Evolutionary conservation across 1,140 invertebrate genomes (phyloP), one percentile per base, ranked within the genome.

Genomic region (Dendroctonus ponderosae): DNA sequence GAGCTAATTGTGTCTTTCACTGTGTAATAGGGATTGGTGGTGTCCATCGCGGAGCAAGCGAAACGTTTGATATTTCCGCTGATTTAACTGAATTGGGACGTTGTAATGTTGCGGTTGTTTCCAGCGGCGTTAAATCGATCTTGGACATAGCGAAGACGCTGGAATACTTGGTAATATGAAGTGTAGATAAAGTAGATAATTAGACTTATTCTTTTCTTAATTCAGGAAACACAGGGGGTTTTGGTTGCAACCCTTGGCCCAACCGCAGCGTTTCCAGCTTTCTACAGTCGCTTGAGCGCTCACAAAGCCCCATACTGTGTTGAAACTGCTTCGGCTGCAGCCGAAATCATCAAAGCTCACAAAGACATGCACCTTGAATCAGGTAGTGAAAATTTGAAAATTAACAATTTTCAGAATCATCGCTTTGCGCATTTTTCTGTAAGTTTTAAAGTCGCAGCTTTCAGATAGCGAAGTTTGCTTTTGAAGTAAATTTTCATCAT

Each of bases 121-220:
- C 93, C 68, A 93, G 95, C 73, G 97, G 97, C 11, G 87, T 97
- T 43, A 99, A 99, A 82, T 97, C 96, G 42, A 99, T 99, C 73
- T 82, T 99, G 39, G 97, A 99, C 78, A 96, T 99, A 74, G 87
- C 86, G 0, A 89, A 90, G 74, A 99, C 97, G 0, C 81, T 99
- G 39, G 97, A 99, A 79, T 97, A 90, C 77, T 80, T 99, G 82
- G 93, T 91, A 82, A n/a, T n/a, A n/a, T n/a, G n/a, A n/a, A n/a
- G n/a, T n/a, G n/a, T n/a, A n/a, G n/a, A n/a, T n/a, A n/a, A n/a
- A n/a, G n/a, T n/a, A n/a, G n/a, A n/a, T n/a, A n/a, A n/a, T n/a
- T n/a, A n/a, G n/a, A n/a, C n/a, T n/a, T n/a, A n/a, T n/a, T n/a
- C n/a, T n/a, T n/a, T n/a, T n/a, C n/a, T n/a, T n/a, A n/a, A n/a